phyloP scores from a whole-genome alignment of 2,888 invertebrate genomes.

The Mamestra brassicae region DNA sequence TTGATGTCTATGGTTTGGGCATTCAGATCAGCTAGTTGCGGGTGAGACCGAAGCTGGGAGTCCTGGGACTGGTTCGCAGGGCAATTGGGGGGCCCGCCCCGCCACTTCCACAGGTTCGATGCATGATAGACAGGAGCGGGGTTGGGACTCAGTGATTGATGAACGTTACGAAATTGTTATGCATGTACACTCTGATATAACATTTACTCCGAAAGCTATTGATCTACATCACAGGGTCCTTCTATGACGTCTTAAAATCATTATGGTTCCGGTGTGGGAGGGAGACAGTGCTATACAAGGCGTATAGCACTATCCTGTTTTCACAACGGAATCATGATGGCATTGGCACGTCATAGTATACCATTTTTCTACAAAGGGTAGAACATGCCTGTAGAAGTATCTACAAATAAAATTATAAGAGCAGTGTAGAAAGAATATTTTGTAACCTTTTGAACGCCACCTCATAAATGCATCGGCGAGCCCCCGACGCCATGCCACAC shows the following conservation, averaged over 20 bases:
- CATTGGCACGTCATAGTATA: not conserved
- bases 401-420: not conserved
- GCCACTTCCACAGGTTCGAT: conserved; percentile 87
- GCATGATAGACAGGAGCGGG: conserved; percentile 76
- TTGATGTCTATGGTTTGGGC: conserved; percentile 69
- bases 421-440: not conserved
- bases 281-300: too few relatives aligned
- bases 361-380: too few relatives aligned
- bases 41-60: conserved; percentile 84
- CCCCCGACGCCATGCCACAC: too few relatives aligned
- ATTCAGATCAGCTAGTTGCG: conserved; percentile 88
- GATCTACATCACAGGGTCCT: too few relatives aligned
- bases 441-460: too few relatives aligned
- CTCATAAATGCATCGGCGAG: too few relatives aligned
- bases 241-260: too few relatives aligned
- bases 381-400: not conserved
- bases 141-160: conserved; percentile 51
- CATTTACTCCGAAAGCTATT: too few relatives aligned
- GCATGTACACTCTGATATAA: too few relatives aligned
- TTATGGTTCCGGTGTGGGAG: too few relatives aligned
- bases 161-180: conserved; percentile 34
- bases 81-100: conserved; percentile 85
- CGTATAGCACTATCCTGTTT: not conserved
- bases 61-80: conserved; percentile 81
- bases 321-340: not conserved